These are phyloP conservation scores for Lepus europaeus DNA, from an alignment of 2,113 vertebrate genomes.

Conservation along the genomic window DNA sequence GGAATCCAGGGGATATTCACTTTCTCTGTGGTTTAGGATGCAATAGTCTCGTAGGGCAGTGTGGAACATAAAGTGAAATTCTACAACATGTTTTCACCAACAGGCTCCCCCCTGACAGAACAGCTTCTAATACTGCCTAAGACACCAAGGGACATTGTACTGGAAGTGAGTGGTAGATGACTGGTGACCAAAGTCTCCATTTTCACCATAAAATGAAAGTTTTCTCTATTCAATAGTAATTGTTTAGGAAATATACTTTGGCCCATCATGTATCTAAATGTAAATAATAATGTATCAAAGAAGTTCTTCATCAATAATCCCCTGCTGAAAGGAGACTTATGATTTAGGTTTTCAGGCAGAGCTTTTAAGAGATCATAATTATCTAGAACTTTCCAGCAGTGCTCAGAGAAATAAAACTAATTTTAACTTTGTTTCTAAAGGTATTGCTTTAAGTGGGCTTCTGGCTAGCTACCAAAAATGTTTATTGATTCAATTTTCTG, in stretches of 20 bases:
- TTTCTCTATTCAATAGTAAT: neutral
- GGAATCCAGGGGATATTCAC: neutral
- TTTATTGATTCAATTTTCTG: slow-evolving; percentile 49
- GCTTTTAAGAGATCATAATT: neutral
- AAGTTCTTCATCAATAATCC: neutral
- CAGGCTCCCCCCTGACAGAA: neutral
- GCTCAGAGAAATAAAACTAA: slow-evolving; percentile 50
- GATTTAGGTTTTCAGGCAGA: neutral
- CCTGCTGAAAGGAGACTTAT: neutral
- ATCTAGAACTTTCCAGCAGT: slow-evolving; percentile 24
- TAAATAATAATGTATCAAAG: slow-evolving; percentile 23
- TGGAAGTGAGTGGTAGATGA: neutral
- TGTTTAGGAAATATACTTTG: neutral
- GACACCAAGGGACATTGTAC: accelerated
- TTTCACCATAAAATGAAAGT: neutral
- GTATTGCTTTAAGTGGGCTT: slow-evolving; percentile 46
- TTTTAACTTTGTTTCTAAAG: slow-evolving; percentile 56
- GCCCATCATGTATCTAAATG: neutral
- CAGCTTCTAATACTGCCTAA: neutral
- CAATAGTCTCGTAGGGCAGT: neutral
- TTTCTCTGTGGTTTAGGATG: neutral
- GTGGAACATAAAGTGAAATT: neutral
- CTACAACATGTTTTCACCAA: neutral
- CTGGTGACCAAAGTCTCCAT: neutral
- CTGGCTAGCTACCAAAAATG: slow-evolving; percentile 19